A percentile compares a stretch with the other conserved stretches of the same genome.
These are phyloP conservation scores for Protobothrops mucrosquamatus DNA, from an alignment of 2,113 vertebrate genomes.

Conservation along the genomic window DNA sequence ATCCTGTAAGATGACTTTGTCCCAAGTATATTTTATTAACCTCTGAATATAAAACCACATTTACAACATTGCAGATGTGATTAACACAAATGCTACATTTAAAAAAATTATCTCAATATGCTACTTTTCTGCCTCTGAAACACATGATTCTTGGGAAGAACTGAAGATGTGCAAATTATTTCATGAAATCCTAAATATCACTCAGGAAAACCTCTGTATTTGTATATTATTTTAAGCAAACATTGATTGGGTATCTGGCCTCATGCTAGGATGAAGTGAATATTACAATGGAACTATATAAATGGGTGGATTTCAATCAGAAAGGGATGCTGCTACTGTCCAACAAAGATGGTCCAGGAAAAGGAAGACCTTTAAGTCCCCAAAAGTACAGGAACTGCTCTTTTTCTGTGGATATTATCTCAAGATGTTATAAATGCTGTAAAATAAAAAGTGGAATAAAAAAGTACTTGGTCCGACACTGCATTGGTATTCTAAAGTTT, in stretches of 20 bases:
- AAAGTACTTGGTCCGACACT: background rate
- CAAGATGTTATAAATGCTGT: background rate
- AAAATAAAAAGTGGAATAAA: background rate
- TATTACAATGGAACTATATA: background rate
- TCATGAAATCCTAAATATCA: background rate
- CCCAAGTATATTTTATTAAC: background rate
- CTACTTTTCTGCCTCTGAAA: background rate
- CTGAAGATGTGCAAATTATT: background rate
- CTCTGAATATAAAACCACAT: background rate
- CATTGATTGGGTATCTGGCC: background rate
- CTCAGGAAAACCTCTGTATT: background rate
- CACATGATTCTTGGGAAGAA: background rate
- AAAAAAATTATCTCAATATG: background rate
- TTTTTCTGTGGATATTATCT: background rate
- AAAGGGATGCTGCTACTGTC: background rate
- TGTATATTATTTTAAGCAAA: background rate
- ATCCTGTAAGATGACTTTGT: background rate
- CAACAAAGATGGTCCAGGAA: background rate
- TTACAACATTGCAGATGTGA: background rate
- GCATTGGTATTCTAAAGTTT: background rate
- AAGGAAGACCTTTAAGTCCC: background rate
- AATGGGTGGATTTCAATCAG: background rate
- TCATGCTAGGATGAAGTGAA: background rate
- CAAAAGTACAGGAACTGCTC: background rate
- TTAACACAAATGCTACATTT: background rate